Percentiles rank a stretch among this genome's conserved stretches.
Evolutionary conservation across 2,113 vertebrate species (phyloP).

Genomic region (Cervus canadensis): DNA sequence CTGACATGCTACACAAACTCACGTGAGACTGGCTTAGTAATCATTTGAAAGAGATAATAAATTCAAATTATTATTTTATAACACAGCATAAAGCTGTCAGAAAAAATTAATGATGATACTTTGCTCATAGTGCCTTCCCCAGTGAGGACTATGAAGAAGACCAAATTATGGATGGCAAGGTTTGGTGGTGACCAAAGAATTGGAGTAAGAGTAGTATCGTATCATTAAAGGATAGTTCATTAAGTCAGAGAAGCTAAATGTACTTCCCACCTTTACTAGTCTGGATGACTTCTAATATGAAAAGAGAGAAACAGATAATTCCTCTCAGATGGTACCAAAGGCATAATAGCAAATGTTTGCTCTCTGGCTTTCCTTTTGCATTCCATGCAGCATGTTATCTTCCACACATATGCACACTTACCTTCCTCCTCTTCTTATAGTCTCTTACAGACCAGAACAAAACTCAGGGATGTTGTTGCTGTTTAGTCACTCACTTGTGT

Average conservation of each 20-base stretch:
- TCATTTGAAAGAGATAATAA: neutral
- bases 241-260: neutral
- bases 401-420: neutral
- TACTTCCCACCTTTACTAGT: neutral
- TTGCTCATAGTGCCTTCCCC: neutral
- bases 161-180: neutral
- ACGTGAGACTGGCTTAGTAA: neutral
- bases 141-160: neutral
- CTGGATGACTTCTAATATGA: neutral
- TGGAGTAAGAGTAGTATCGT: neutral
- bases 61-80: neutral
- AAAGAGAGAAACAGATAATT: neutral
- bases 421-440: neutral
- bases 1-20: neutral
- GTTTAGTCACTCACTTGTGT: neutral
- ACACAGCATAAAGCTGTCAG: neutral
- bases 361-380: neutral
- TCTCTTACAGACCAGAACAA: neutral
- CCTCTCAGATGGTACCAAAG: neutral
- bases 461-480: neutral
- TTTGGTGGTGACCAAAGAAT: neutral
- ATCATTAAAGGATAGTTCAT: neutral
- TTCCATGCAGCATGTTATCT: neutral
- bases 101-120: constrained; percentile 4
- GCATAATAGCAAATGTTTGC: neutral